Evolutionary conservation across 2,888 invertebrate genomes (phyloP), one percentile per base, ranked within the genome.

Genomic region (Tetranychus piercei): DNA sequence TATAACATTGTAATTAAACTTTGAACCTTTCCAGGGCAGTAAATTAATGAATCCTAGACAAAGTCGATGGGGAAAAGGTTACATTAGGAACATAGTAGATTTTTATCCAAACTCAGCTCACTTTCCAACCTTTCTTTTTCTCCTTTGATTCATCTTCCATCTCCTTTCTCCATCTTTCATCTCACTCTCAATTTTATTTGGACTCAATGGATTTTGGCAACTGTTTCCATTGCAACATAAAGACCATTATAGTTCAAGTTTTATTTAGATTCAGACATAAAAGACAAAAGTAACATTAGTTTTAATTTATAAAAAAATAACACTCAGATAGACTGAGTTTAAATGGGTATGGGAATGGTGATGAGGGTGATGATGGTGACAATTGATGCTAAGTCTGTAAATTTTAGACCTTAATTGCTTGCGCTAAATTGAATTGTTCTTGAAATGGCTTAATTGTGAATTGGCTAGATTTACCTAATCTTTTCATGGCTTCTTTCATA

Each of bases 131-230:
- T 45, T 45, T 45, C 1, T 45, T 11, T 45, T 15, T 55, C 55
- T 55, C 55, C 15, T 15, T 55, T 55, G 7, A 55, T 55, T 15
- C 34, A 34, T 55, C 55, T 55, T 55, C 9, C 55, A 55, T 15
- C 15, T 15, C 6, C 55, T 15, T 15, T 7, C 55, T 55, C 55
- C 15, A 55, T 15, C 15, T 15, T 55, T 55, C 9, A 55, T 55
- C 9, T 55, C 15, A 8, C 1, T 55, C 55, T 55, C 15, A 9
- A 55, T 55, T 15, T 55, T 15, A 55, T 55, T 55, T 55, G 55
- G 55, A 55, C 55, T 55, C 55, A 55, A 55, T 55, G 55, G 55
- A 55, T 55, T 55, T 55, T 55, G 55, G 55, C 55, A 55, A 55
- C 9, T 55, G 55, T 55, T 55, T 55, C 6, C 55, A 15, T 55